A percentile compares a stretch with the other conserved stretches of the same genome.
phyloP scores from a whole-genome alignment of 2,888 invertebrate species.

The Myathropa florea region DNA sequence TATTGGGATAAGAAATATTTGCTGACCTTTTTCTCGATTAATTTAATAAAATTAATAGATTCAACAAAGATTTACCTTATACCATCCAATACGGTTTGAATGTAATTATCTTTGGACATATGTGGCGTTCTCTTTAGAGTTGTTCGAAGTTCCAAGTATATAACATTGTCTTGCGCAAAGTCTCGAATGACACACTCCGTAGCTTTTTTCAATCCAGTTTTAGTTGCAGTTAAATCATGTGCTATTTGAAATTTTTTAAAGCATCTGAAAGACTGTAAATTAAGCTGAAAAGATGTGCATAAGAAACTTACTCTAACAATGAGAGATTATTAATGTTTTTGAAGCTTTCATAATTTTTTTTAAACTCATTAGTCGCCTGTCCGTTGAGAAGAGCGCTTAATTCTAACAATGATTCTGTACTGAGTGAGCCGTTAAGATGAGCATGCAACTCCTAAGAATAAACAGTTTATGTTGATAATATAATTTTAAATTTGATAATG shows the following conservation, averaged over 20 bases:
- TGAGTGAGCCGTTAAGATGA: conserved; percentile 93
- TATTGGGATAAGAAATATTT: conserved; percentile 63
- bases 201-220: conserved; percentile 84
- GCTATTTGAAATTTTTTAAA: conserved; percentile 87
- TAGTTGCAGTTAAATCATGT: conserved; percentile 85
- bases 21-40: conserved; percentile 31
- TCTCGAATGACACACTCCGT: conserved; percentile 88
- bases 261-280: conserved; percentile 82
- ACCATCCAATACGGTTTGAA: conserved; percentile 86
- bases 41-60: neutral
- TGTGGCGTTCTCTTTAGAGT: conserved; percentile 86
- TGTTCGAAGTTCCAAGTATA: conserved; percentile 92
- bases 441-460: conserved; percentile 87
- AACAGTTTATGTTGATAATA: neutral
- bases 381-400: conserved; percentile 84
- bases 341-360: conserved; percentile 73
- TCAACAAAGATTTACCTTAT: conserved; percentile 81
- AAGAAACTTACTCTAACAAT: conserved; percentile 55
- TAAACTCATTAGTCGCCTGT: conserved; percentile 81
- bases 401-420: conserved; percentile 84
- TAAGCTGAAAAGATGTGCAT: conserved; percentile 44
- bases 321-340: conserved; percentile 68
- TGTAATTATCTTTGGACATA: conserved; percentile 88
- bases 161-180: conserved; percentile 89
- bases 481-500: neutral